These are phyloP conservation scores for Pomatostomus ruficeps DNA, from an alignment of 2,113 vertebrate genomes.

Conservation along the genomic window DNA sequence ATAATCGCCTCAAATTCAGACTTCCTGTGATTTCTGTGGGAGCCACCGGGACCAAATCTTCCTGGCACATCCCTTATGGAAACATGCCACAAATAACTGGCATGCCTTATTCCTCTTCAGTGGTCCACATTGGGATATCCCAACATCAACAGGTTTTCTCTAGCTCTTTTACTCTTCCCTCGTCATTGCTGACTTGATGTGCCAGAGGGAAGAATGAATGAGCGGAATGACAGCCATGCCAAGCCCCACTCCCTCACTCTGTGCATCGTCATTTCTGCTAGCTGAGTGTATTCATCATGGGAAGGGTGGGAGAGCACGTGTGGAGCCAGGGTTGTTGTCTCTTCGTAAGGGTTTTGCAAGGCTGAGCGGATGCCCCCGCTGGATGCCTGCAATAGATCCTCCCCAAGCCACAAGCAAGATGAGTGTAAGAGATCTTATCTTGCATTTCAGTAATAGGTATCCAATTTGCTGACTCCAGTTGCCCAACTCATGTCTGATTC, in stretches of 20 bases:
- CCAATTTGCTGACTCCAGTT: background rate
- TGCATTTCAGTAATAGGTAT: background rate
- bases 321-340: background rate
- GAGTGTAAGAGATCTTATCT: conserved; percentile 55
- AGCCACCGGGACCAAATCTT: rapidly evolving
- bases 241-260: background rate
- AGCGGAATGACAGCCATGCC: rapidly evolving
- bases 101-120: background rate
- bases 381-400: background rate
- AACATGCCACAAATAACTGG: background rate
- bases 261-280: background rate
- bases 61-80: background rate
- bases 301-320: background rate
- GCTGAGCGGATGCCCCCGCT: background rate
- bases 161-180: background rate
- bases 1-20: background rate
- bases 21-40: background rate
- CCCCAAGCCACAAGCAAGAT: background rate
- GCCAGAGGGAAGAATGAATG: background rate
- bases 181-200: rapidly evolving
- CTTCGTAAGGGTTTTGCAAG: background rate
- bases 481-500: conserved; percentile 25
- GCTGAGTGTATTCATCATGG: background rate
- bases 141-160: background rate
- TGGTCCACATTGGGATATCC: background rate